Base-by-base conservation (phyloP, 1,140 invertebrate genomes). In the Leptinotarsa texana region DNA sequence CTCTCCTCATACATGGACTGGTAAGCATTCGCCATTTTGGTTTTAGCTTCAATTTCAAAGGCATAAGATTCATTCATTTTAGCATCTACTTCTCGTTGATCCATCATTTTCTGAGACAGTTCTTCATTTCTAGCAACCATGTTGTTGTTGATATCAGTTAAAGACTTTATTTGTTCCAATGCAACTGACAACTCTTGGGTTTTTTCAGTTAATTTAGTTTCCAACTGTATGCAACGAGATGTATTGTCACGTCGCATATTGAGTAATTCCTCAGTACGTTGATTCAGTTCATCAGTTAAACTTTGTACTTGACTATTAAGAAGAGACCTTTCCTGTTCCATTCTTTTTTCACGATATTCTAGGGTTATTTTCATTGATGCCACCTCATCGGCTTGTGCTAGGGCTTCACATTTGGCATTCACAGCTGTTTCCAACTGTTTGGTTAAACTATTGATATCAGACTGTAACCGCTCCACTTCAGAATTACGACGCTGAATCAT, bases 21-120 rank as follows among this genome's bases (percentile, higher is more conserved):
- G 81, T 96, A 95, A 3, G 97, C 85, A 77, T 94, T 91, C 11
- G 93, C 91, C n/a, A 98, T 85, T 88, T 93, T 94, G 0, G 91
- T 91, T 85, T 96, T 95, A 1, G 94, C 91, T 78, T 92, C 88
- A 15, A 97, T 86, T 88, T 98, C 95, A 79, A 93, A 92, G 80
- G 93, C 90, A 81, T 93, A 96, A 51, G 93, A 93, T 78, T 95
- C 91, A 82, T 94, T 91, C 84, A 94, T 90, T 83, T 93, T 91
- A 17, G 90, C 87, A 83, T 95, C 91, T 62, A 90, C 87, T 76
- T 93, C 92, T 78, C 92, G 88, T 74, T 94, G 92, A 82, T 93
- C 91, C 78, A 92, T 89, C 13, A 96, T 85, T 82, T 93, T 92
- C 78, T 94, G 87, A 11, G 91, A 88, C 3, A 95, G 84, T 79